phyloP scores from a whole-genome alignment of 2,888 invertebrate genomes.

The Torymus texanus region DNA sequence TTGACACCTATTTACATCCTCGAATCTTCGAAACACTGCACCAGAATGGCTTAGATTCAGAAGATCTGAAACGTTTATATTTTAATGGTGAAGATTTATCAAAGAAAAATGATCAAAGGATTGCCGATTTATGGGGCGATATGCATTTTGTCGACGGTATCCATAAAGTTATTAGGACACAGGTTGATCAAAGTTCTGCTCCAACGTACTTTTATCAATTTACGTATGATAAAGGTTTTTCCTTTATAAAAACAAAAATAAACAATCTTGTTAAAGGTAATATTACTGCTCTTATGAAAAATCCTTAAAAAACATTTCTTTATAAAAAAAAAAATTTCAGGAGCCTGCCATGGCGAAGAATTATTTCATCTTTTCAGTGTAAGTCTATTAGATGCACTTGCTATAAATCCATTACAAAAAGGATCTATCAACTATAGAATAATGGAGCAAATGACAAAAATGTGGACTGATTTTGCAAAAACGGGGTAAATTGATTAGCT shows the following conservation, averaged over 20 bases:
- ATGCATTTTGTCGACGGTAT: conserved; percentile 60
- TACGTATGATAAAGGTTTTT: conserved; percentile 57
- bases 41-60: conserved; percentile 51
- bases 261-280: conserved; percentile 30
- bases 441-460: conserved; percentile 72
- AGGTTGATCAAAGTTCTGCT: conserved; percentile 49
- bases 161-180: conserved; percentile 58
- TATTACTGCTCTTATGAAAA: too few species aligned
- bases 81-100: conserved; percentile 59
- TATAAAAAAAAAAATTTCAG: conserved; percentile 59
- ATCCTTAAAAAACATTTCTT: too few species aligned
- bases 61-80: conserved; percentile 61
- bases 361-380: conserved; percentile 75
- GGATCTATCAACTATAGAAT: conserved; percentile 64
- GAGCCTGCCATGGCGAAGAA: conserved; percentile 77
- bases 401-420: conserved; percentile 48
- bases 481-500: conserved; percentile 69
- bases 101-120: conserved; percentile 37
- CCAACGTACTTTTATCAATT: conserved; percentile 65
- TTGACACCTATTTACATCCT: conserved; percentile 37
- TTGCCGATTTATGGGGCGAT: conserved; percentile 59
- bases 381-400: conserved; percentile 54
- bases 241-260: conserved; percentile 55
- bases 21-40: conserved; percentile 46
- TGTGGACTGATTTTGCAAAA: conserved; percentile 77